phyloP scores from a whole-genome alignment of 1,140 invertebrate genomes.

The Melitaea cinxia region DNA sequence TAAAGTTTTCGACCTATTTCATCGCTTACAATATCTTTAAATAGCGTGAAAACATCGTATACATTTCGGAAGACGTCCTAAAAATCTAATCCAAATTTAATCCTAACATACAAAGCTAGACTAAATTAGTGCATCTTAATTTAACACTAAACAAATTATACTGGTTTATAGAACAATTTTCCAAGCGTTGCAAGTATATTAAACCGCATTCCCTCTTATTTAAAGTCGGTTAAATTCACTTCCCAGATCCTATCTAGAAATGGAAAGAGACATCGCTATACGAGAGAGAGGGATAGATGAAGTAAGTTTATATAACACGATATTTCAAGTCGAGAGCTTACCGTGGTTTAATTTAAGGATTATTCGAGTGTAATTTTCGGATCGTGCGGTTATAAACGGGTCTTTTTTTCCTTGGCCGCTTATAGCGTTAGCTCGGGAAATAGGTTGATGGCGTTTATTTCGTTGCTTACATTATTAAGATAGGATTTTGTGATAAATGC shows the following conservation, averaged over 20 bases:
- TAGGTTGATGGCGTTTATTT: neutral
- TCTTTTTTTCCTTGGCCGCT: neutral
- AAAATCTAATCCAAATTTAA: neutral
- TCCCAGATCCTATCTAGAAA: conserved; percentile 19
- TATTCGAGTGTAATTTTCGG: conserved; percentile 14
- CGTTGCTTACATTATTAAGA: conserved; percentile 9
- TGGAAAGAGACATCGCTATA: neutral
- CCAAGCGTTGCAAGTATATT: conserved; percentile 10
- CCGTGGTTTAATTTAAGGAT: conserved; percentile 8
- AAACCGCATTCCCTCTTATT: conserved; percentile 13
- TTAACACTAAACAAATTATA: conserved; percentile 2
- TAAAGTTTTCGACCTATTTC: neutral
- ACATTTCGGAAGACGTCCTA: neutral
- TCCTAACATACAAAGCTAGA: neutral
- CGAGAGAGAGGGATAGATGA: neutral
- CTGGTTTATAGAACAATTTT: neutral
- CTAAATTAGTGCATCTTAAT: neutral
- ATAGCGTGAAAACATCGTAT: neutral
- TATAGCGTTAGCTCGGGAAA: neutral
- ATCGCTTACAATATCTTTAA: neutral
- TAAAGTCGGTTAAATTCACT: conserved; percentile 34
- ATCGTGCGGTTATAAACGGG: conserved; percentile 21
- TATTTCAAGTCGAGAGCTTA: conserved; percentile 8
- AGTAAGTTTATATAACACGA: conserved; percentile 7
- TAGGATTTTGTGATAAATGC: conserved; percentile 10